Evolutionary conservation across 2,113 vertebrate genomes (phyloP), one percentile per base, ranked within the genome.

Genomic region (Pleuronectes platessa): DNA sequence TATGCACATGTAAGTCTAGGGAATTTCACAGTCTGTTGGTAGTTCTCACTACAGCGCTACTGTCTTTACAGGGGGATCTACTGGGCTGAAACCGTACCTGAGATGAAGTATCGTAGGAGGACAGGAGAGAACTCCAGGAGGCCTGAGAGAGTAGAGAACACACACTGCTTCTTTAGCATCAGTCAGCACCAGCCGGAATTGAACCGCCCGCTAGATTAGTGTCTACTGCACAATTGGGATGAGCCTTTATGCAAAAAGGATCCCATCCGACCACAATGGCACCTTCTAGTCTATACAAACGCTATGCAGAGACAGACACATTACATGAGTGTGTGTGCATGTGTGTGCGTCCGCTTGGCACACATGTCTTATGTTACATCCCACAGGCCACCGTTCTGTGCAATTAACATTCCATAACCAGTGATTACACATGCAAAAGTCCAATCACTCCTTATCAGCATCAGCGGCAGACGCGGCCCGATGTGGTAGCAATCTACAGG

Each of bases 31-130:
- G 35, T 31, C 53, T 64, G 64, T 24, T 64, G n/a, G 24, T 61
- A 26, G 66, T 73, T 75, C 35, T 59, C 68, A 59, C 61, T 49
- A 74, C 27, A 66, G 12, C 5, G 10, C 70, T 61, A 70, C 31
- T 23, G 15, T 27, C 40, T 58, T 71, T n/a, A 6, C 51, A 83
- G 49, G 71, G 40, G 71, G 53, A 49, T 82, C 85, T 86, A 82
- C 55, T 42, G 71, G 75, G 21, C 49, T 78, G 64, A 65, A 67
- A 61, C 51, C 91, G 82, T 93, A 94, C 94, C 92, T 93, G 93
- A 91, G 77, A 93, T 77, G 89, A 93, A 82, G 89, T 93, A 93
- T 78, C 87, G 88, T 23, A 94, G 90, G 83, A 92, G 88, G 61
- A 94, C 85, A 10, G 92, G 90, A 14, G 92, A 92, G 71, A 93